Evolutionary conservation across 2,113 vertebrate genomes (phyloP), one percentile per base, ranked within the genome.

Genomic region (Psephotus haematonotus): DNA sequence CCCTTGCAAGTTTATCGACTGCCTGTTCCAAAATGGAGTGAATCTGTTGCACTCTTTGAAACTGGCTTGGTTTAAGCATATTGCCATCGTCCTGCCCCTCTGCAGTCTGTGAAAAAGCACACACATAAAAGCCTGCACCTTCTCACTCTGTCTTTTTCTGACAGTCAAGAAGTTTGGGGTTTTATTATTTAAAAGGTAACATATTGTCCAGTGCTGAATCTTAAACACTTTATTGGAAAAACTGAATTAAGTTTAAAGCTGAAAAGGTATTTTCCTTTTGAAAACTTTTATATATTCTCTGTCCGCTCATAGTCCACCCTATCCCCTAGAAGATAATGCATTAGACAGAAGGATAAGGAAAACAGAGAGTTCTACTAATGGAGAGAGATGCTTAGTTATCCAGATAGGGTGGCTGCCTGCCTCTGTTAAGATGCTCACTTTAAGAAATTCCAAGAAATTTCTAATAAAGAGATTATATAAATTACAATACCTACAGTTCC

Each of bases 201-300:
- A n/a, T 86, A 74, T 31, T 78, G 18, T 76, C 19, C 46, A 82
- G 49, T 84, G 69, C 27, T 80, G 78, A 82, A 91, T 77, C 39
- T 92, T 96, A 83, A 93, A 88, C 69, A 88, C 47, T 94, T 82
- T 18, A 2, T 55, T 70, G 53, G 79, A 52, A 95, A 88, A 82
- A 35, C 3, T 18, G 46, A 91, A 77, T 22, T 23, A 57, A 88
- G 25, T 39, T 72, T 72, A 74, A 85, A 89, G 52, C 13, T 55
- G 53, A 76, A 94, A 84, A 89, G 41, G 8, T 25, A 20, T 28
- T 82, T 87, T 69, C 17, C 24, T 77, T 96, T 95, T 88, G 65
- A 88, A 63, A 74, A 86, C 5, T 78, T 62, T n/a, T n/a, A n/a
- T 11, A 37, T 41, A 86, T 88, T 77, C 33, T 87, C 39, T 85